Base-by-base conservation (phyloP, 1,140 invertebrate species). In the Acyrthosiphon pisum region DNA sequence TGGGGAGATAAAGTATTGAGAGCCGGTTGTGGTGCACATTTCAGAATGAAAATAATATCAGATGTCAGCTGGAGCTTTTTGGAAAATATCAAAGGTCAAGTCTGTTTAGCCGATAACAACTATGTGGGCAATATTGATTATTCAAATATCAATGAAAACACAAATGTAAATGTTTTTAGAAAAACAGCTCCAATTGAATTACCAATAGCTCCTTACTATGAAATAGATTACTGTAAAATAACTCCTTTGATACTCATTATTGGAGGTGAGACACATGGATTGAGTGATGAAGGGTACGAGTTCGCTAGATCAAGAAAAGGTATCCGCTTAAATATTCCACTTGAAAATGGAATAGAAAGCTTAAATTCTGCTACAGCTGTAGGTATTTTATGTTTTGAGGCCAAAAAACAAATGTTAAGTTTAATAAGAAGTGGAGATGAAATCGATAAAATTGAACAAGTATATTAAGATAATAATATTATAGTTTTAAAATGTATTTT, bases 1-100 rank as follows among this genome's bases (percentile, higher is more conserved):
- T 99, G 98, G 98, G 97, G 98, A 93, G 95, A 96, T 1, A 99
- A 99, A 96, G 98, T 99, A 7, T 94, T 99, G 26, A 95, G 98
- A 95, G 96, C 97, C 94, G 97, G 96, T 30, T 96, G 96, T 94
- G 98, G 98, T 26, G 97, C 97, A 41, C 98, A 99, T 95, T 99
- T 99, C 95, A 96, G 97, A 68, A 93, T 98, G 26, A 96, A 97
- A 53, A 96, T 99, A 94, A 93, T 95, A 23, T 95, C 95, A 81
- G 96, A 97, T 94, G 94, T 97, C 76, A 95, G 95, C 1, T 98
- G 97, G 97, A 95, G 96, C n/a, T 95, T 96, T 2, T 95, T 98
- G 53, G 94, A 94, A 3, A 95, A 95, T 83, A 90, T 84, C 7
- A 86, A 93, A 60, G 94, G 95, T 93, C 94, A 94, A 93, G 68